Percentiles rank a stretch among this genome's conserved stretches.
Conservation (phyloP, 2,113 vertebrate genomes). For the Perca schrenkii region DNA sequence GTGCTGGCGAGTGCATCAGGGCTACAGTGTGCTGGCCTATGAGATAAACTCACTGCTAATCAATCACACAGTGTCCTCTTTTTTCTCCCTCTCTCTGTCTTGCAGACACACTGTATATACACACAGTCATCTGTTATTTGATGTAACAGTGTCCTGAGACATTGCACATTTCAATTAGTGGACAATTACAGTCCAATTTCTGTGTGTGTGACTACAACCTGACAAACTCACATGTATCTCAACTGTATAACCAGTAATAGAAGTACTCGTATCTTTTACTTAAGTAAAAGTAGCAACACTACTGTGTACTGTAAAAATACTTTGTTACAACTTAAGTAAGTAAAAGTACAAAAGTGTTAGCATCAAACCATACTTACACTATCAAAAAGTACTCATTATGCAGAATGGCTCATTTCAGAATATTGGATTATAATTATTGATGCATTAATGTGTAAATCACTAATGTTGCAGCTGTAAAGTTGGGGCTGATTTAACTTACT, state of each 20-base stretch:
- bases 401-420: background rate
- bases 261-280: background rate
- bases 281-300: background rate
- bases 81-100: constrained; percentile 2
- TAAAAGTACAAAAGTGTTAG: background rate
- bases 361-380: background rate
- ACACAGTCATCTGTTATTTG: constrained; percentile 23
- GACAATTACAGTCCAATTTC: constrained; percentile 35
- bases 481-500: background rate
- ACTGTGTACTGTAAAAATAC: too few relatives aligned
- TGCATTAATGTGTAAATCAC: background rate
- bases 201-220: constrained; percentile 21
- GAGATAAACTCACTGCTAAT: constrained; percentile 79
- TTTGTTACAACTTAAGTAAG: background rate
- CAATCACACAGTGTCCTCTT: constrained; percentile 62
- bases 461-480: background rate
- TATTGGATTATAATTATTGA: background rate
- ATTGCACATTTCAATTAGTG: constrained; percentile 53
- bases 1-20: constrained; percentile 58
- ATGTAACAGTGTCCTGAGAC: constrained; percentile 26
- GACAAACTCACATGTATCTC: constrained; percentile 27
- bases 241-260: constrained; percentile 20
- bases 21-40: constrained; percentile 56
- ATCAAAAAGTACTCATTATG: background rate
- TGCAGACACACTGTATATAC: background rate